These are phyloP conservation scores for Eudyptes chrysolophus DNA, from an alignment of 2,113 vertebrate genomes.

Conservation along the genomic window DNA sequence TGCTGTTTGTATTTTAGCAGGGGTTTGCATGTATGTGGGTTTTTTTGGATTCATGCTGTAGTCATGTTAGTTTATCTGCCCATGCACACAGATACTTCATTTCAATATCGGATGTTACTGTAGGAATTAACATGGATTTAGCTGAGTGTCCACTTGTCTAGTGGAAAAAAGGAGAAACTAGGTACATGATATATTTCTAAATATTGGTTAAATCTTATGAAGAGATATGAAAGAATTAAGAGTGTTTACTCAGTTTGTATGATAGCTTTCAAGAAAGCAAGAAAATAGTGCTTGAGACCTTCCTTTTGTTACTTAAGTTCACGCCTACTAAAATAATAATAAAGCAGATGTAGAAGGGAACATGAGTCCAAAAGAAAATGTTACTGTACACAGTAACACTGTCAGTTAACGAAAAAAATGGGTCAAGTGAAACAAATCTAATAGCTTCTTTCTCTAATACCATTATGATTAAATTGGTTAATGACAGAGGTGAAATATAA, in stretches of 20 bases:
- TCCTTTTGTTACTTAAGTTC: neutral
- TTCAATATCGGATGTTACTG: fast-evolving
- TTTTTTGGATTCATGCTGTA: neutral
- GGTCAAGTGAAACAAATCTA: neutral
- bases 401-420: neutral
- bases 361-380: neutral
- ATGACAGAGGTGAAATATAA: neutral
- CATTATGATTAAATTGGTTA: neutral
- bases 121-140: neutral
- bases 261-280: neutral
- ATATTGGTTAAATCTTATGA: neutral
- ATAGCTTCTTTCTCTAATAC: neutral
- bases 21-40: neutral
- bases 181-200: neutral
- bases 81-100: neutral
- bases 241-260: neutral
- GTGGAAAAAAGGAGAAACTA: neutral
- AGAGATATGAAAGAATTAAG: neutral
- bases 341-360: neutral
- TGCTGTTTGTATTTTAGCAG: neutral
- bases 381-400: neutral
- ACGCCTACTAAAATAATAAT: neutral
- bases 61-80: neutral
- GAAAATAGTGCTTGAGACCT: neutral
- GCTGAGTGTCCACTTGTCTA: neutral